A percentile compares a stretch with the other conserved stretches of the same genome.
Conservation (phyloP, 2,888 invertebrate species). For the Leptogaster cylindrica region DNA sequence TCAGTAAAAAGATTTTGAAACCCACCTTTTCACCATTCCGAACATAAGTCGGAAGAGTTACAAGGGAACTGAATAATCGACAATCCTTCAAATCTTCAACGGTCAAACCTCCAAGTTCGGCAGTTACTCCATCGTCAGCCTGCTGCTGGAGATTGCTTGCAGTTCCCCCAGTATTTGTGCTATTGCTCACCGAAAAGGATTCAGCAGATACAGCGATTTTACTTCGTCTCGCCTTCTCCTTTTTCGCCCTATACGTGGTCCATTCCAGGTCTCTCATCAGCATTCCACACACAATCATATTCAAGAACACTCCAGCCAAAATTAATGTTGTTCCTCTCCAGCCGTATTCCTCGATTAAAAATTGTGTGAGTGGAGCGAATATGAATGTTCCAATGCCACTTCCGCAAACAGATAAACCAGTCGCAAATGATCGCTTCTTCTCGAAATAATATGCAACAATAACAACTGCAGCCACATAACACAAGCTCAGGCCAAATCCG, state of each 20-base stretch:
- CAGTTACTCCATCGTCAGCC: slow-evolving; percentile 51
- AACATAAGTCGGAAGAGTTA: slow-evolving; percentile 84
- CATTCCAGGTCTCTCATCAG: slow-evolving; percentile 73
- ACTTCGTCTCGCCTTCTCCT: slow-evolving; percentile 68
- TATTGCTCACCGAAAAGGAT: slow-evolving; percentile 73
- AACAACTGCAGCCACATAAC: slow-evolving; percentile 89
- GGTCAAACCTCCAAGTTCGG: slow-evolving; percentile 43
- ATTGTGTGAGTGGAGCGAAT: slow-evolving; percentile 80
- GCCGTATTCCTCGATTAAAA: slow-evolving; percentile 76
- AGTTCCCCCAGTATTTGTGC: slow-evolving; percentile 70
- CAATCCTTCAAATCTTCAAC: slow-evolving; percentile 53
- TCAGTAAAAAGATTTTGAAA: background rate
- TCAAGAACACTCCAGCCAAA: slow-evolving; percentile 79
- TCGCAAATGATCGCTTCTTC: slow-evolving; percentile 81
- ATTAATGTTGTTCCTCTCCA: slow-evolving; percentile 86
- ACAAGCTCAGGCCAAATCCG: slow-evolving; percentile 83
- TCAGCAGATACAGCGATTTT: slow-evolving; percentile 72
- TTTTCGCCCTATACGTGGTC: slow-evolving; percentile 67
- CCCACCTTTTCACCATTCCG: slow-evolving; percentile 73
- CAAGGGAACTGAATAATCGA: slow-evolving; percentile 74
- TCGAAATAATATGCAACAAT: slow-evolving; percentile 91
- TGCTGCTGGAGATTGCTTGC: slow-evolving; percentile 61
- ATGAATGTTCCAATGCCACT: slow-evolving; percentile 88
- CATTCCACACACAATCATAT: slow-evolving; percentile 81
- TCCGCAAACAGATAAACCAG: slow-evolving; percentile 85